A percentile compares a stretch with the other conserved stretches of the same genome.
Conservation (phyloP, 2,797 vertebrate species). For the Iguana delicatissima region DNA sequence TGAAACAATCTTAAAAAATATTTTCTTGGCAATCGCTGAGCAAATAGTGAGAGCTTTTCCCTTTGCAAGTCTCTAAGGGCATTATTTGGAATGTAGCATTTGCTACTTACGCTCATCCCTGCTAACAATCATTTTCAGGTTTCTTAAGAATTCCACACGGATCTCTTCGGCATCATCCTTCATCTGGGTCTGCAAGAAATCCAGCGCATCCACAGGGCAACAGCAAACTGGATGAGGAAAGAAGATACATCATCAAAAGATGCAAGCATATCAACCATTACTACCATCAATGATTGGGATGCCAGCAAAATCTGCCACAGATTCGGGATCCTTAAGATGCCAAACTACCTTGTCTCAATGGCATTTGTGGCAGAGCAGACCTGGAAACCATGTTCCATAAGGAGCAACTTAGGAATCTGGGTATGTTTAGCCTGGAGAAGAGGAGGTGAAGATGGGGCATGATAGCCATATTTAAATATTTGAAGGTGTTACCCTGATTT, state of each 20-base stretch:
- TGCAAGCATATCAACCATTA: neutral
- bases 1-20: neutral
- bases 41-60: neutral
- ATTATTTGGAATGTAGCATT: neutral
- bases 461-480: too few relatives aligned
- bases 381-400: too few relatives aligned
- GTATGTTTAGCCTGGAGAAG: too few relatives aligned
- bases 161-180: constrained; percentile 2
- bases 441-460: too few relatives aligned
- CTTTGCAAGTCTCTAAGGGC: neutral
- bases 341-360: too few relatives aligned
- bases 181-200: constrained; percentile 27
- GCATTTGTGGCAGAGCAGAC: too few relatives aligned
- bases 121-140: constrained; percentile 10
- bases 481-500: too few relatives aligned
- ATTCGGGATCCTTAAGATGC: too few relatives aligned
- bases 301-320: too few relatives aligned
- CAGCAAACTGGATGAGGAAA: constrained; percentile 5
- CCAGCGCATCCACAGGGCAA: constrained; percentile 19
- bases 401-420: too few relatives aligned
- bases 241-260: neutral
- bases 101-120: constrained; percentile 5
- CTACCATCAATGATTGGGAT: too few relatives aligned
- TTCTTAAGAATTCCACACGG: constrained; percentile 24
- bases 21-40: neutral